Base-by-base conservation (phyloP, 2,888 invertebrate species). In the Drosophila setosimentum region DNA sequence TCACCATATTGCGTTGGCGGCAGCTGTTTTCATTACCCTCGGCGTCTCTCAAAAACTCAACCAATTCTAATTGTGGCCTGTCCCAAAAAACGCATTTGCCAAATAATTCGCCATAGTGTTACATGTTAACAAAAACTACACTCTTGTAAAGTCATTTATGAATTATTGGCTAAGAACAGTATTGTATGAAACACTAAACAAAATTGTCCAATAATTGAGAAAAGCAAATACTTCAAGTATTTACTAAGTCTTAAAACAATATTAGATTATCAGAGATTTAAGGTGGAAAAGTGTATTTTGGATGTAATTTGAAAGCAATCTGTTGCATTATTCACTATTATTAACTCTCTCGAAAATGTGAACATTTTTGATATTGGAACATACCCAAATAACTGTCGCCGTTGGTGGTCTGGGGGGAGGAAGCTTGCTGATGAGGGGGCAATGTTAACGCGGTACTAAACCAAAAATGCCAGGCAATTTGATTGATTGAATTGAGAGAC, bases 401-500 rank as follows among this genome's bases (percentile, higher is more conserved):
- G n/a, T 50, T 37, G 18, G n/a, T 2, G 27, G n/a, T 18, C 54
- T 18, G 16, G 21, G 48, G 24, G 51, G 24, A 48, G 59, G 54
- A 21, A 58, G 42, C 24, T n/a, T 4, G 21, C 1, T 0, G 21
- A 11, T 21, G 42, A 21, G 21, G 24, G 8, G 45, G 16, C 4
- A 24, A 8, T 32, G 8, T 30, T 57, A 13, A 18, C 27, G 32
- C 35, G 60, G 45, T 48, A 68, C 48, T 51, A 73, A 64, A 73
- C 75, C 71, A 71, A 51, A 74, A 87, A 74, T 73, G 80, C 63
- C 77, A 73, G 51, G 54, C 77, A 74, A 81, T 82, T 89, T 84
- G 84, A 84, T 84, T 89, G 89, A 84, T 84, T 84, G 89, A 87
- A 84, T 76, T 82, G 84, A 75, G 75, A 53, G 72, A 69, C 53